Base-by-base conservation (phyloP, 2,888 invertebrate species). In the Cosmorhoe ocellata region DNA sequence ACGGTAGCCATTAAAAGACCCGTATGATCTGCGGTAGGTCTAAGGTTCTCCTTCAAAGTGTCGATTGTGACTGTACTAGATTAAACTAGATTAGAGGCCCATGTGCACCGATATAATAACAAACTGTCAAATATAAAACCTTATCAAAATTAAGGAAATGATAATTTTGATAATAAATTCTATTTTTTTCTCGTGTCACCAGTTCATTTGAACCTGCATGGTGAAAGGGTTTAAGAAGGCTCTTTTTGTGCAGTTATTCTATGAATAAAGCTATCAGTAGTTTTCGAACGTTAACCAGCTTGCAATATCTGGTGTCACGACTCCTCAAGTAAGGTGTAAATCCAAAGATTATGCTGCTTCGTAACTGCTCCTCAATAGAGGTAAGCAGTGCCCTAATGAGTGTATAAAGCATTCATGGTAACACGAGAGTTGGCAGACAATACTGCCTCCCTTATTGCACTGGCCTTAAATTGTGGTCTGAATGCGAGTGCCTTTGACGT, bases 391-490 rank as follows among this genome's bases (percentile, higher is more conserved):
- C n/a, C 8, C 26, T 9, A 34, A 53, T 65, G 73, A 69, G 64
- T 62, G 68, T 71, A 75, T 81, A 82, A 83, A 78, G 76, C 77
- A 76, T 79, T 78, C 79, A 86, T 77, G 73, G 79, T 86, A 89
- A 86, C 84, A 72, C 74, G 81, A 88, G 81, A 79, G 78, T 71
- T 71, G 68, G 74, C 79, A 80, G 79, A 86, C 82, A 84, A 87
- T 84, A 80, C 79, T 69, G 77, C 77, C 79, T 82, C 84, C 85
- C 84, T 87, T 90, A 89, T 87, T 84, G 84, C 88, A 81, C 74
- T 74, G 87, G 83, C 83, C 87, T 87, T 90, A 90, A 89, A 89
- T 90, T 84, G 88, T 83, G 88, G 89, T 87, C 86, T 86, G 84
- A 87, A 89, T 88, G 88, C 88, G 85, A 81, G 84, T 84, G 85